phyloP scores from a whole-genome alignment of 2,888 invertebrate genomes.

The Dendrolimus pini region DNA sequence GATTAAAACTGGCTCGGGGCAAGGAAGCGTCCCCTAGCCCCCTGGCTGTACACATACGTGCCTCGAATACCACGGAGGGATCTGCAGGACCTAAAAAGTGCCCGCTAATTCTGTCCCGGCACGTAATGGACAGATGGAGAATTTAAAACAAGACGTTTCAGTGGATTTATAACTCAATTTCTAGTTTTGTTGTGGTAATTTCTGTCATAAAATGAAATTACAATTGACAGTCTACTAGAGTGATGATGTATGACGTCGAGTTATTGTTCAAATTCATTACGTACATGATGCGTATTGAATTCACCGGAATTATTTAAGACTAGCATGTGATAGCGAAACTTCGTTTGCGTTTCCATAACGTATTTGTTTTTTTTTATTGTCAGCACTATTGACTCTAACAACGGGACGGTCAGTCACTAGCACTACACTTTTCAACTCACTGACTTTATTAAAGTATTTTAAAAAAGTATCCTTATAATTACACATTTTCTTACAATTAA shows the following conservation, averaged over 20 bases:
- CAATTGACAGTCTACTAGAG: constrained; percentile 18
- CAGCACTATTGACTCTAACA: no score
- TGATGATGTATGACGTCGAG: constrained; percentile 1
- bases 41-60: constrained; percentile 39
- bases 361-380: no score
- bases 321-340: no score
- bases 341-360: no score
- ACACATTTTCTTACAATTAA: no score
- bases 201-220: constrained; percentile 15
- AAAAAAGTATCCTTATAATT: no score
- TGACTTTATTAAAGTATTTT: no score
- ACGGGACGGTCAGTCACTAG: no score
- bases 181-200: constrained; percentile 15
- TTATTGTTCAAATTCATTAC: no score
- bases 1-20: constrained; percentile 48
- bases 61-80: constrained; percentile 29
- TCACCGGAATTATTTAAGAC: no score
- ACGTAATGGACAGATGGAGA: constrained; percentile 34
- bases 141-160: constrained; percentile 37
- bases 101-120: constrained; percentile 45
- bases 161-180: constrained; percentile 45
- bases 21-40: constrained; percentile 29
- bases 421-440: no score
- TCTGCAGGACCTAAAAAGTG: constrained; percentile 31
- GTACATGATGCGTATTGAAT: no score